Conservation (phyloP, 1,140 invertebrate species). For the Lepeophtheirus salmonis region DNA sequence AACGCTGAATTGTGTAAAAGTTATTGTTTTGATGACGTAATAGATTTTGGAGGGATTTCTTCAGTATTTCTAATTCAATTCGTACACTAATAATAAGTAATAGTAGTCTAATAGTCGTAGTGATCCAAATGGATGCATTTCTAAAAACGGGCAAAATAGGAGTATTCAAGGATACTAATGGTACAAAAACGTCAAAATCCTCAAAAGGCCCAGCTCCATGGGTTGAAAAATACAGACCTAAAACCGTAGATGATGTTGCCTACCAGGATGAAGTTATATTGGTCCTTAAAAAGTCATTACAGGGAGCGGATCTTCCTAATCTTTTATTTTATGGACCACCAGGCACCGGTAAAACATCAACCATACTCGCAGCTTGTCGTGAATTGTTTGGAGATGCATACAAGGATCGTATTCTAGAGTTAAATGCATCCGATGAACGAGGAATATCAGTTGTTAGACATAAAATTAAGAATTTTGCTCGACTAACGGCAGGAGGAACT, state of each 20-base stretch:
- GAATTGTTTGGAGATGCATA: constrained; percentile 79
- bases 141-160: constrained; percentile 59
- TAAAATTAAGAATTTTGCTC: constrained; percentile 87
- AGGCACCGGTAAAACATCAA: constrained; percentile 96
- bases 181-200: constrained; percentile 40
- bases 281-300: constrained; percentile 60
- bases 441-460: constrained; percentile 93
- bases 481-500: constrained; percentile 50
- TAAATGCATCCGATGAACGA: constrained; percentile 97
- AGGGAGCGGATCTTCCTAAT: constrained; percentile 72
- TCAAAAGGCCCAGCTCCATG: constrained; percentile 64
- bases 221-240: constrained; percentile 42
- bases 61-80: no score
- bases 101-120: no score
- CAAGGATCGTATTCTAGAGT: constrained; percentile 54
- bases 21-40: no score
- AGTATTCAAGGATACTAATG: not conserved
- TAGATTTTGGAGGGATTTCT: no score
- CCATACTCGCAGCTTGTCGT: constrained; percentile 77
- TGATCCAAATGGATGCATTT: constrained; percentile 65
- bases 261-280: constrained; percentile 89
- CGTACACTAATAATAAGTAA: no score
- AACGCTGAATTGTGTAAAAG: no score
- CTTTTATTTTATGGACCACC: constrained; percentile 97
- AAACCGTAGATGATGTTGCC: constrained; percentile 81